Conservation (phyloP, 1,140 invertebrate species). For the Drosophila chauvacae region DNA sequence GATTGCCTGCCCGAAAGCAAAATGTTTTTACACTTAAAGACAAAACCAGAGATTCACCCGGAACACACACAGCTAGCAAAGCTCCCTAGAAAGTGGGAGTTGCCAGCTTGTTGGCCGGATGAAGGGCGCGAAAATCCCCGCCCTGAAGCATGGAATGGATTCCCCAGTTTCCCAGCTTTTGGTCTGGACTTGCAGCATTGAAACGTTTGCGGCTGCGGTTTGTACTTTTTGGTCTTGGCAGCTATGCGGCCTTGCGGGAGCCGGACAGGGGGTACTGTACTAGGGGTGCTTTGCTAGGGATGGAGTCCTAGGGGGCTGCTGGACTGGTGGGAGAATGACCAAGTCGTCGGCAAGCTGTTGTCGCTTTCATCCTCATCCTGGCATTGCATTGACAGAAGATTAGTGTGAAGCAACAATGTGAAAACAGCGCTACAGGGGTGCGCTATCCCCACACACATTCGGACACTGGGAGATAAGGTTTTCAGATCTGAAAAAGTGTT, state of each 20-base stretch:
- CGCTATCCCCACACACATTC: slow-evolving; percentile 20
- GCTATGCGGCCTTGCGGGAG: slow-evolving; percentile 39
- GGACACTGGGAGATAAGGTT: slow-evolving; percentile 3
- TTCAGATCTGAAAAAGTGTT: neutral
- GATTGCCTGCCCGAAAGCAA: slow-evolving; percentile 74
- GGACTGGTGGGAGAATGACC: slow-evolving; percentile 29
- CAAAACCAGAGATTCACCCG: slow-evolving; percentile 77
- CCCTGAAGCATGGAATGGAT: slow-evolving; percentile 22
- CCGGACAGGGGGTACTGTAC: slow-evolving; percentile 9
- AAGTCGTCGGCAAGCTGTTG: slow-evolving; percentile 73
- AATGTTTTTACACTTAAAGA: slow-evolving; percentile 83
- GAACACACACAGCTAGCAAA: slow-evolving; percentile 31
- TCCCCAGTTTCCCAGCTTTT: slow-evolving; percentile 12
- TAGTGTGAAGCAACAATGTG: slow-evolving; percentile 82
- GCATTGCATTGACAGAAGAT: slow-evolving; percentile 80
- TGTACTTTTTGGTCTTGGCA: slow-evolving; percentile 80
- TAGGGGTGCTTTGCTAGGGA: neutral
- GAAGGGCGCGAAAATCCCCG: slow-evolving; percentile 54
- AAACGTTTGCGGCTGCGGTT: slow-evolving; percentile 80
- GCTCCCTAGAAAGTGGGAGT: slow-evolving; percentile 6
- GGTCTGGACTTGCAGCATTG: slow-evolving; percentile 52
- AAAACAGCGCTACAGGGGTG: slow-evolving; percentile 75
- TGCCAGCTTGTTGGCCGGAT: slow-evolving; percentile 17
- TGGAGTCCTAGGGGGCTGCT: slow-evolving; percentile 11
- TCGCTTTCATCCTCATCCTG: slow-evolving; percentile 74